Conservation (phyloP, 2,113 vertebrate species). For the Laticauda laticaudata region DNA sequence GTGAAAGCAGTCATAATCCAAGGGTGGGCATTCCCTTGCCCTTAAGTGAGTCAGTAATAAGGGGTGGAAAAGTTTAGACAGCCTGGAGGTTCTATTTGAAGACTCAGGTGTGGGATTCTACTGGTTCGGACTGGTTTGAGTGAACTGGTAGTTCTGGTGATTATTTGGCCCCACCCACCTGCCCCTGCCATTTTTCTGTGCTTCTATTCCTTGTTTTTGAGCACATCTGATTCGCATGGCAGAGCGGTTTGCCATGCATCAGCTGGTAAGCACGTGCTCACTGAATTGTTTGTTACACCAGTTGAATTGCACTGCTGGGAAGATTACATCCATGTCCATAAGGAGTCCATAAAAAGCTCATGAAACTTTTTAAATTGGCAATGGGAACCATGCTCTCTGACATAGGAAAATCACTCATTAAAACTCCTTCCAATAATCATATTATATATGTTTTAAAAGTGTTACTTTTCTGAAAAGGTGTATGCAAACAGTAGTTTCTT, state of each 20-base stretch:
- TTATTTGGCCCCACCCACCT: too few species aligned
- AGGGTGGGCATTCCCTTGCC: neutral
- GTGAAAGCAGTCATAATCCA: neutral
- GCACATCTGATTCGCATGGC: too few species aligned
- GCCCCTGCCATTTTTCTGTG: too few species aligned
- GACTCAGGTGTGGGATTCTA: too few species aligned
- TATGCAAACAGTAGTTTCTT: neutral
- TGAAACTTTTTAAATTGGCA: neutral
- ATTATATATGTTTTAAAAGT: neutral
- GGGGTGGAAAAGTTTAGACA: neutral
- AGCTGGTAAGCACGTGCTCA: too few species aligned
- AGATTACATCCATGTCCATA: neutral
- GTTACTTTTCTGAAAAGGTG: neutral
- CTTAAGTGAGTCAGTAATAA: neutral
- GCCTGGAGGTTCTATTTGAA: neutral
- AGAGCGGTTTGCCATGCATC: too few species aligned
- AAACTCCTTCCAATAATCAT: neutral
- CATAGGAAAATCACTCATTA: neutral
- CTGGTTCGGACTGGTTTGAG: too few species aligned
- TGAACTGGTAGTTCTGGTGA: too few species aligned
- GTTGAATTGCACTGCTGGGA: too few species aligned
- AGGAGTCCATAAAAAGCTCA: neutral
- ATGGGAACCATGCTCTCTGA: neutral
- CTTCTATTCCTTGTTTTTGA: too few species aligned
- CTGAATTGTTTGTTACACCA: too few species aligned